Conservation (phyloP, 2,113 vertebrate genomes). For the Albula glossodonta region DNA sequence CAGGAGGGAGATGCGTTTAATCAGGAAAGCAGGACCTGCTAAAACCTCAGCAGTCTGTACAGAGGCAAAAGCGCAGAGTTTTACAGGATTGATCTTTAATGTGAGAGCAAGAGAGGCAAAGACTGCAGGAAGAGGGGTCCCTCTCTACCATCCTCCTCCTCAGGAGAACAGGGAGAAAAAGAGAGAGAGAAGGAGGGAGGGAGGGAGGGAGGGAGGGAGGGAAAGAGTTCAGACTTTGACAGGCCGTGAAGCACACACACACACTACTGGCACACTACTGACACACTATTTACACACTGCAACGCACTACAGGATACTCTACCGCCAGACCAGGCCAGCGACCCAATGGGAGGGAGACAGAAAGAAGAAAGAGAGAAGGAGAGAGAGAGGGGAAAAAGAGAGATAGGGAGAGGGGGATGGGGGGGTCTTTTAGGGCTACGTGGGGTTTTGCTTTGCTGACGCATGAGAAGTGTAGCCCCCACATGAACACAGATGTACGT, state of each 20-base stretch:
- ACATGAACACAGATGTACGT: background rate
- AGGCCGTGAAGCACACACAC: too few species aligned
- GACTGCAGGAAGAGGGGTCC: constrained; percentile 35
- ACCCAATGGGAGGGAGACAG: background rate
- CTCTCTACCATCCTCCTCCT: background rate
- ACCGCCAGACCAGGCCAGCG: background rate
- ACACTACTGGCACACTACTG: too few species aligned
- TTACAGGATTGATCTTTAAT: constrained; percentile 40
- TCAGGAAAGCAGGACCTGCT: background rate
- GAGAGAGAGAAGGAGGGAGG: constrained; percentile 18
- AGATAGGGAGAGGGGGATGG: background rate
- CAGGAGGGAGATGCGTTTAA: constrained; percentile 22
- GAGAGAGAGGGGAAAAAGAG: background rate
- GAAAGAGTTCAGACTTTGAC: background rate
- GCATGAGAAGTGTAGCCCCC: background rate
- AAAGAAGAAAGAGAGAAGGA: background rate
- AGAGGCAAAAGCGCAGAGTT: background rate
- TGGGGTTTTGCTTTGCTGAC: too few species aligned
- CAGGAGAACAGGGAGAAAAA: constrained; percentile 11
- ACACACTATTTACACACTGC: too few species aligned
- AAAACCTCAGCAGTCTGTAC: background rate
- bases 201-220: constrained; percentile 9
- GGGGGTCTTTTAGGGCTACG: too few species aligned
- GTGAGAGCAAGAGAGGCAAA: constrained; percentile 25
- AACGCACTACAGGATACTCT: too few species aligned